Percentiles rank a stretch among this genome's conserved stretches.
phyloP scores from a whole-genome alignment of 2,113 vertebrate species.

The Sander vitreus region DNA sequence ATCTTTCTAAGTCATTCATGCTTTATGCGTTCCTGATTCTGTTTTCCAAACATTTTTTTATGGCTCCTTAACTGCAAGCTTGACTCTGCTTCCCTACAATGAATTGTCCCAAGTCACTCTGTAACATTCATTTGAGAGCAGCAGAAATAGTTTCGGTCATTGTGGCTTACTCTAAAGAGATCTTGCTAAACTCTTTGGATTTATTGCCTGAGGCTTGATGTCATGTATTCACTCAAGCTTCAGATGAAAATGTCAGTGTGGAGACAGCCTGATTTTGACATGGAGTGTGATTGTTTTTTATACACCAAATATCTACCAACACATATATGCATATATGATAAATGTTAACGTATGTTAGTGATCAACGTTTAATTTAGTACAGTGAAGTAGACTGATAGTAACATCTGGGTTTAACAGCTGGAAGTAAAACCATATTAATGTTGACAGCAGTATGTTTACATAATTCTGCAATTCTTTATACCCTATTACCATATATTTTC shows the following conservation, averaged over 20 bases:
- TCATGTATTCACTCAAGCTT: constrained; percentile 1
- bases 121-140: constrained; percentile 12
- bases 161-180: constrained; percentile 18
- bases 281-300: too few species aligned
- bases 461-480: background rate
- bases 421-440: background rate
- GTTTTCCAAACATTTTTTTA: background rate
- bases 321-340: background rate
- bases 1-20: background rate
- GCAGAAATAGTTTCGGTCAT: constrained; percentile 10
- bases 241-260: constrained; percentile 7
- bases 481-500: background rate
- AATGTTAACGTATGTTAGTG: background rate
- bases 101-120: background rate
- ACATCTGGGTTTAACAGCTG: background rate
- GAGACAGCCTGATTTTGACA: background rate
- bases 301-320: background rate
- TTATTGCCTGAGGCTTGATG: constrained; percentile 19
- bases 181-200: constrained; percentile 14
- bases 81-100: background rate
- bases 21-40: background rate
- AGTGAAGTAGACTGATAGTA: background rate
- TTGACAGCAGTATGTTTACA: background rate
- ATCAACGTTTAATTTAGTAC: background rate
- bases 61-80: background rate